Conservation (phyloP, 2,888 invertebrate genomes). For the Physocephala rufipes region DNA sequence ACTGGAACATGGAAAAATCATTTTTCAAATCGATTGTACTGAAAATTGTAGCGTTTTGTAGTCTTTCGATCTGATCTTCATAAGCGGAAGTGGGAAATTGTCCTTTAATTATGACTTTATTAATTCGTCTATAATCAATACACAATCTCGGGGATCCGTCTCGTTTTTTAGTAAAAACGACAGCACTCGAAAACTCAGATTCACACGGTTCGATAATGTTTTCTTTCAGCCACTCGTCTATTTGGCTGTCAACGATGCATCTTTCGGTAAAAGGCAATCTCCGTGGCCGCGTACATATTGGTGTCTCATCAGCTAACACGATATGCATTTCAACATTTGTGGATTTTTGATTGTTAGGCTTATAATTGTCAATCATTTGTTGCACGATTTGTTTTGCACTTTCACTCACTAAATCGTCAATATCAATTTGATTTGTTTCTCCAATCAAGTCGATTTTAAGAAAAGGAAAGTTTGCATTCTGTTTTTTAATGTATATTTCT, state of each 20-base stretch:
- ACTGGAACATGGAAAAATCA: conserved; percentile 57
- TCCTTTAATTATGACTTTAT: conserved; percentile 47
- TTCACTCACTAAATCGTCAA: conserved; percentile 18
- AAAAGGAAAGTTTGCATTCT: neutral
- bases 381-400: conserved; percentile 36
- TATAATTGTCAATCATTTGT: conserved; percentile 45
- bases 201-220: conserved; percentile 38
- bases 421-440: conserved; percentile 19
- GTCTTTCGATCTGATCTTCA: conserved; percentile 52
- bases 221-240: conserved; percentile 41
- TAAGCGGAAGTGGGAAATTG: conserved; percentile 50
- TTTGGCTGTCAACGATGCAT: conserved; percentile 35
- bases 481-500: neutral
- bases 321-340: conserved; percentile 49
- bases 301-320: conserved; percentile 47
- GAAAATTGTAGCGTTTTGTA: conserved; percentile 51
- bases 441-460: conserved; percentile 22
- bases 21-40: conserved; percentile 53
- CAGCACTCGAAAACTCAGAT: conserved; percentile 48
- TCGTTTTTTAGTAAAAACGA: conserved; percentile 46
- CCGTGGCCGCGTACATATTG: conserved; percentile 23
- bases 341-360: conserved; percentile 43
- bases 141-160: conserved; percentile 46
- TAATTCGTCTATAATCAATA: conserved; percentile 47
- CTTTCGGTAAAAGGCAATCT: conserved; percentile 29